A percentile compares a stretch with the other conserved stretches of the same genome.
Evolutionary conservation across 2,888 invertebrate species (phyloP).

Genomic region (Seladonia tumulorum): DNA sequence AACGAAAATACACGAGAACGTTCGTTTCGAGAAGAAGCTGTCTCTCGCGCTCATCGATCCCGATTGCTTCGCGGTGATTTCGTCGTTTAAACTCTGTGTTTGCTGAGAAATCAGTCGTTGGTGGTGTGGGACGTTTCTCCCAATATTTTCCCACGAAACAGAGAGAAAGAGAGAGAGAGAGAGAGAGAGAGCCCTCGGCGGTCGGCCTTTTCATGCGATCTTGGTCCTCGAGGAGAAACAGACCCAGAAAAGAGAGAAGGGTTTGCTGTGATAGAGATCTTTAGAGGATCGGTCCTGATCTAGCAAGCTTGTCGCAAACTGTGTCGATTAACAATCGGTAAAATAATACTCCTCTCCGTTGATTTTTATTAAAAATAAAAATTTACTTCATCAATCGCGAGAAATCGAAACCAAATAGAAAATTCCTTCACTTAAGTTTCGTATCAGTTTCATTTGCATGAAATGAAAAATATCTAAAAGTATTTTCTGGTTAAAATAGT

Average conservation of each 20-base stretch:
- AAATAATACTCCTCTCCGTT: background rate
- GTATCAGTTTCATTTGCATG: no score
- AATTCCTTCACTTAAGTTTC: no score
- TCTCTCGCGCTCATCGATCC: slow-evolving; percentile 7
- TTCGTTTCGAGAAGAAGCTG: background rate
- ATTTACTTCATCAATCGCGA: no score
- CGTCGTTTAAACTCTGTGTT: slow-evolving; percentile 42
- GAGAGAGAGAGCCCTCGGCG: background rate
- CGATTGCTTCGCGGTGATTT: slow-evolving; percentile 20
- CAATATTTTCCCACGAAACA: slow-evolving; percentile 2
- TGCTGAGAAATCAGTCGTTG: slow-evolving; percentile 46
- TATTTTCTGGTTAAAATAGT: background rate
- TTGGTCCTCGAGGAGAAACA: background rate
- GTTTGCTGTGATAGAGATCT: no score
- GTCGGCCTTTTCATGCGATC: background rate
- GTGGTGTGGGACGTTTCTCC: slow-evolving; percentile 1
- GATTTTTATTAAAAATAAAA: no score
- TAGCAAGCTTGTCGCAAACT: no score
- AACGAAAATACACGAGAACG: background rate
- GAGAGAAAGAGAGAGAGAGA: background rate
- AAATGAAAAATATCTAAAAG: no score
- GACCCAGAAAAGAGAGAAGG: background rate
- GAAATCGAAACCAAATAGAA: no score
- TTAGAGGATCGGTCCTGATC: no score
- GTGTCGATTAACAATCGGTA: no score